Evolutionary conservation across 2,797 vertebrate genomes (phyloP).

Genomic region (Dryobates pubescens): DNA sequence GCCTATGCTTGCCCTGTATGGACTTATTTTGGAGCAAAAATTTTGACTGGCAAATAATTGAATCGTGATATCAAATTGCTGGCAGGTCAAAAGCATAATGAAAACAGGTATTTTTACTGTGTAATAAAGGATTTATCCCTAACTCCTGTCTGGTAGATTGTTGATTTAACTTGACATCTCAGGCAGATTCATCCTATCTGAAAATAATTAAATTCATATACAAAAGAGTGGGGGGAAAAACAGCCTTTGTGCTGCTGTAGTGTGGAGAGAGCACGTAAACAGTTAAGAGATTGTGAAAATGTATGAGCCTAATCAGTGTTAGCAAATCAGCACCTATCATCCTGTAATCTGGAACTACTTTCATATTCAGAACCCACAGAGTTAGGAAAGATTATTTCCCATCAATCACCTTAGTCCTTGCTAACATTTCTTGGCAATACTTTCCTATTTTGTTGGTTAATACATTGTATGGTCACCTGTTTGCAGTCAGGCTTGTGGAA

Average conservation of each 20-base stretch:
- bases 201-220: background rate
- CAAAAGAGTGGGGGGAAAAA: background rate
- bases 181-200: background rate
- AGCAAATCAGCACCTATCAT: background rate
- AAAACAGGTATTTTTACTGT: background rate
- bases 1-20: background rate
- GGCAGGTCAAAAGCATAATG: background rate
- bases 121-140: background rate
- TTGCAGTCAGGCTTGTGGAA: background rate
- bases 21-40: background rate
- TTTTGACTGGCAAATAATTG: background rate
- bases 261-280: background rate
- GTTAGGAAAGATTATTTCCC: slow-evolving; percentile 20
- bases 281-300: slow-evolving; percentile 38
- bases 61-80: background rate
- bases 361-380: background rate
- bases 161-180: background rate
- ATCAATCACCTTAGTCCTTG: background rate
- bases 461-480: background rate
- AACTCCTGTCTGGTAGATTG: background rate
- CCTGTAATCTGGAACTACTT: slow-evolving; percentile 20
- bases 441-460: background rate
- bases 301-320: background rate
- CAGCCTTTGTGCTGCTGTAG: background rate
- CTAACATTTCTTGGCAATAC: background rate